Percentiles rank a stretch among this genome's conserved stretches.
phyloP scores from a whole-genome alignment of 2,797 vertebrate species.

The Tadarida brasiliensis region DNA sequence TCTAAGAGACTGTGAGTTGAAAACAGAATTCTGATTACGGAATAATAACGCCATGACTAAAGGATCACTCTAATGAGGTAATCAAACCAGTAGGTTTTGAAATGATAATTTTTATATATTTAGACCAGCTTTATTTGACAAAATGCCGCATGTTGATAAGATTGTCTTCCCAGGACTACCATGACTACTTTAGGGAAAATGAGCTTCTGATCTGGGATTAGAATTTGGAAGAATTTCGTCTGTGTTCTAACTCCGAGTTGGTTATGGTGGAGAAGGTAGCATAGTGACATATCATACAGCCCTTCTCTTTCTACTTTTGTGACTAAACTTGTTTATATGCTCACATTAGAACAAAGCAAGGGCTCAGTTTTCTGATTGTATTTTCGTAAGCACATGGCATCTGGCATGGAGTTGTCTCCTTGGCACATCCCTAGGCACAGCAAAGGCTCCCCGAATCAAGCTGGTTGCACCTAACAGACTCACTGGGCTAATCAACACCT shows the following conservation, averaged over 20 bases:
- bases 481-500: neutral
- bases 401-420: neutral
- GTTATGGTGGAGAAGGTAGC: neutral
- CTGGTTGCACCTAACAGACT: neutral
- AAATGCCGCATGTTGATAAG: neutral
- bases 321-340: neutral
- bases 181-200: neutral
- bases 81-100: neutral
- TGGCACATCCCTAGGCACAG: neutral
- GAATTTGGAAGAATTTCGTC: neutral
- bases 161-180: neutral
- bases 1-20: neutral
- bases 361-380: neutral
- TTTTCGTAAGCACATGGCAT: neutral
- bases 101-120: neutral
- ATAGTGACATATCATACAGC: neutral
- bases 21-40: neutral
- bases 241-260: neutral
- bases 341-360: neutral
- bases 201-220: neutral
- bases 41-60: neutral
- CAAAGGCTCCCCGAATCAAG: neutral
- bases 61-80: neutral
- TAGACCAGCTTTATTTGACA: neutral
- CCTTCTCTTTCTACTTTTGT: neutral